Base-by-base conservation (phyloP, 2,113 vertebrate species). In the Eonycteris spelaea region DNA sequence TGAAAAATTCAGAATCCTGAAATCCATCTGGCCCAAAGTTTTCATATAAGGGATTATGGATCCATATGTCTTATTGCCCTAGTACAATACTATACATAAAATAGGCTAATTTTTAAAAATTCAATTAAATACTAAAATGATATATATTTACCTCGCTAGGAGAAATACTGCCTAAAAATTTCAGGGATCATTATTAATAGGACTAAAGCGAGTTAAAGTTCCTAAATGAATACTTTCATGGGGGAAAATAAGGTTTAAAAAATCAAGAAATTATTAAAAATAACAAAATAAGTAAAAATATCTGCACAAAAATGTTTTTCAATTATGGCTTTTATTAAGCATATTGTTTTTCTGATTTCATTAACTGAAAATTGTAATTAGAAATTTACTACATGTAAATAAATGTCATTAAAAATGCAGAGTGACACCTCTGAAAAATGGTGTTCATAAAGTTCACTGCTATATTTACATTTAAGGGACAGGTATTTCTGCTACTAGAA, bases 1-100 rank as follows among this genome's bases (percentile, higher is more conserved):
- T 80, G 45, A 80, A 86, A 70, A 89, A 53, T 85, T 80, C 40
- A 86, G 59, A 94, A 55, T 90, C 83, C 59, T 89, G 43, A 91
- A 94, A 74, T 63, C 33, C 45, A 33, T 40, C n/a, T 95, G 78
- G 78, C 18, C 59, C 13, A 79, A 75, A 61, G 35, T 0, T 38
- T 91, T 91, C 59, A n/a, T 51, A 74, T 68, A 79, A 78, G 22
- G 57, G 43, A 78, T 13, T 94, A 21, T 74, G 21, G 12, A 35
- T 26, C 45, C 22, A 70, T 33, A 48, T 61, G 45, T 48, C 57
- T 63, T 88, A 51, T 26, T 40, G 10, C 15, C 13, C 6, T 51
- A 51, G 33, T 71, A 67, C 2, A 82, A 28, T 73, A n/a, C 26
- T 51, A 21, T 65, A 92, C 33, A 38, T 55, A 74, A 21, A 67